Evolutionary conservation across 2,113 vertebrate species (phyloP), one percentile per base, ranked within the genome.

Genomic region (Anarhynchus alexandrinus): DNA sequence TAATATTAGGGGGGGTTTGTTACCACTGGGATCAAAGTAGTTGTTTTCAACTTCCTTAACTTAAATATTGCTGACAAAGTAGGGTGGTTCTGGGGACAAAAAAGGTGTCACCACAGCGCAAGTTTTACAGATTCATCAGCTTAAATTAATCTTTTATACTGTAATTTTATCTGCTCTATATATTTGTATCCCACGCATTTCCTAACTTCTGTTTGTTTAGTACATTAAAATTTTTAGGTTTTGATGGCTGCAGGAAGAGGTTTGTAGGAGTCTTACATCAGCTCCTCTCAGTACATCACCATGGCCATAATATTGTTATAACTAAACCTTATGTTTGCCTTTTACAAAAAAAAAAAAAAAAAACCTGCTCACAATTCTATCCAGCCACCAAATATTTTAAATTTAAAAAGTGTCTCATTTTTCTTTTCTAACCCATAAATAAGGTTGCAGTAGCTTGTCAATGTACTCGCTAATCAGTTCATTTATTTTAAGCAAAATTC

Each of bases 401-500:
- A 80, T 64, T 84, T 3, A 1, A 42, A 54, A 55, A 47, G 4
- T 25, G 38, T 69, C 19, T 19, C 1, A 13, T 66, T 74, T 77
- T 87, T 62, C 17, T 57, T 86, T 83, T 78, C 64, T 81, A 73
- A 59, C 9, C 26, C 27, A 69, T 83, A 49, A 87, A 57, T 74
- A 74, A 45, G 57, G 25, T 64, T 82, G 30, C 15, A 51, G 38
- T 62, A 86, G 38, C 74, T 79, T 82, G 27, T 71, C 82, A 88
- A 59, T 74, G 64, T 72, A 69, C 22, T 83, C 5, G 3, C 34
- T 88, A 81, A 93, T 84, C 51, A 70, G 36, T 73, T 90, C 12
- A 58, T 78, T 85, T 88, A 83, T 95, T 97, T 94, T 83, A 77
- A 93, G 54, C 34, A 77, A 83, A 70, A 5, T 7, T 90, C 34